Percentiles rank a stretch among this genome's conserved stretches.
phyloP scores from a whole-genome alignment of 2,888 invertebrate genomes.

The Philereme transversata region DNA sequence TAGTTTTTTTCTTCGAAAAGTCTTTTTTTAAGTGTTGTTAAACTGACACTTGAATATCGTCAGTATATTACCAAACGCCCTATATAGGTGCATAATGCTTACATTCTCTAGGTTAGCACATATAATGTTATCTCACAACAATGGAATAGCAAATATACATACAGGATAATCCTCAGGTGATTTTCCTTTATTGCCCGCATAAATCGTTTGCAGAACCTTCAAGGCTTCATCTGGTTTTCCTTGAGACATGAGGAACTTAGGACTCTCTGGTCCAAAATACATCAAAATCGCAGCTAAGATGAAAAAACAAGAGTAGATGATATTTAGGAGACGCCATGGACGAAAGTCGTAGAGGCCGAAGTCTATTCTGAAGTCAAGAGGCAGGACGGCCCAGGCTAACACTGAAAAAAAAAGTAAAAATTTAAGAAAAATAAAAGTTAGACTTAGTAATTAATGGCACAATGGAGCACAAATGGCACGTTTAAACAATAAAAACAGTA shows the following conservation, averaged over 20 bases:
- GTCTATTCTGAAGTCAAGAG: slow-evolving; percentile 73
- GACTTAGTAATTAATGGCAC: too few species aligned
- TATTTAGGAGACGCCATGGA: slow-evolving; percentile 89
- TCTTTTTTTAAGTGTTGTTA: too few species aligned
- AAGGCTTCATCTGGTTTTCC: slow-evolving; percentile 86
- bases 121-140: slow-evolving; percentile 15
- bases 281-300: slow-evolving; percentile 82
- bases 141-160: slow-evolving; percentile 40
- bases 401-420: slow-evolving; percentile 67
- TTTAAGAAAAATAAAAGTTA: too few species aligned
- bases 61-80: too few species aligned
- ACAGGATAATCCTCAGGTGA: slow-evolving; percentile 78
- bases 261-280: slow-evolving; percentile 88
- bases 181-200: slow-evolving; percentile 70
- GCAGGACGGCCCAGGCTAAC: slow-evolving; percentile 87
- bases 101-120: too few species aligned
- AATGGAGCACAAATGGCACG: too few species aligned
- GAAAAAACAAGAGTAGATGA: slow-evolving; percentile 85
- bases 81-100: too few species aligned
- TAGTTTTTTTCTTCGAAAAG: too few species aligned
- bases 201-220: slow-evolving; percentile 85
- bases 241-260: slow-evolving; percentile 88
- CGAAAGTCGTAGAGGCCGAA: slow-evolving; percentile 82
- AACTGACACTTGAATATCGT: too few species aligned
- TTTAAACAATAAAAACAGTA: too few species aligned